These are phyloP conservation scores for Psylliodes chrysocephalus DNA, from an alignment of 2,888 invertebrate species.

Conservation along the genomic window DNA sequence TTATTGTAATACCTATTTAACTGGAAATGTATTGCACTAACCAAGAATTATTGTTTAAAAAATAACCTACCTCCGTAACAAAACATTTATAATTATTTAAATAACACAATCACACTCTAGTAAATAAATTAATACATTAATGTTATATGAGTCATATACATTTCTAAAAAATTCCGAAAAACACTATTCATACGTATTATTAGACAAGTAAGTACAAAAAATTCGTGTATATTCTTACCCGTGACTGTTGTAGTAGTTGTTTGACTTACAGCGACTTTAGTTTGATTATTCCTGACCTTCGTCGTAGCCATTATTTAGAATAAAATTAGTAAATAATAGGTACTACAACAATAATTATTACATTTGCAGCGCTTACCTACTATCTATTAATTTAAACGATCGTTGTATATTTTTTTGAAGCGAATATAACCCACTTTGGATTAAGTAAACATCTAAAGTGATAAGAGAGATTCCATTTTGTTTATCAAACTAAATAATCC, in stretches of 20 bases:
- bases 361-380: not conserved
- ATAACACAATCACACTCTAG: not conserved
- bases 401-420: not conserved
- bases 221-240: conserved; percentile 8
- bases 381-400: not conserved
- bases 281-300: conserved; percentile 29
- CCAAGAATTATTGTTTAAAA: too few relatives aligned
- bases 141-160: not conserved
- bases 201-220: not conserved
- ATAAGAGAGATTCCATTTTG: conserved; percentile 27
- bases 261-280: conserved; percentile 13
- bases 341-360: not conserved
- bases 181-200: not conserved
- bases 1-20: too few relatives aligned
- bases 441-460: conserved; percentile 26
- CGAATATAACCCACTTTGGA: conserved; percentile 25
- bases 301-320: conserved; percentile 13
- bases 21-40: too few relatives aligned
- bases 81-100: not conserved
- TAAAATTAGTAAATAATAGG: not conserved
- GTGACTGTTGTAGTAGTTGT: conserved; percentile 25
- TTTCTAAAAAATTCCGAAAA: not conserved
- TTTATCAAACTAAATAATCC: not conserved
- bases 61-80: not conserved
- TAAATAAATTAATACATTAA: not conserved